Evolutionary conservation across 2,113 vertebrate genomes (phyloP), one percentile per base, ranked within the genome.

Genomic region (Ammodytes dubius): DNA sequence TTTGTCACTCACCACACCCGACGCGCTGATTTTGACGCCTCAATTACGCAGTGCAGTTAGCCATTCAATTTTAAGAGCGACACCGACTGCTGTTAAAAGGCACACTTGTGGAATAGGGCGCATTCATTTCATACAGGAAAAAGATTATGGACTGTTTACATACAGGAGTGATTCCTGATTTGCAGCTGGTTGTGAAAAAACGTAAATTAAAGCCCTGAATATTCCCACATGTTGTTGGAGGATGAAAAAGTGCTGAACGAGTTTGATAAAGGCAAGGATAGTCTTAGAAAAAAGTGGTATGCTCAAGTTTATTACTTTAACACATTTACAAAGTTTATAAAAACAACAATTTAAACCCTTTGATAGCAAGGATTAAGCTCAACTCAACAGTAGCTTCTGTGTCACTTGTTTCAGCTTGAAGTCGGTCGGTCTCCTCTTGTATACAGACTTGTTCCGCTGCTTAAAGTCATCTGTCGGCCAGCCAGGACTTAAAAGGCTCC

Each of bases 361-460:
- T 27, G 27, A 27, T 27, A 27, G 27, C 27, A 2, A 27, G 27
- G 27, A 27, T 27, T 27, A 27, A 27, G 27, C 60, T 8, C 13
- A 12, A 70, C 35, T 27, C 27, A 27, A 64, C 49, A 84, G 74
- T 6, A 14, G 59, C 7, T 43, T 49, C 17, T 76, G 56, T 76
- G 60, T 82, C 37, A 57, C 27, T 17, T 69, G 65, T 53, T 27
- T 1, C 58, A 72, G 58, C 53, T 78, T 74, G 45, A 46, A 52
- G 58, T 74, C 70, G 53, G 70, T 40, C 74, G 53, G 70, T 40
- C 74, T 90, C 84, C 68, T 83, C 59, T 83, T 70, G 87, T 79
- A 74, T 88, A 76, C 73, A 37, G 88, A 86, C 83, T 93, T 91
- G 95, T 94, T 89, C 83, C 88, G 93, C 92, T 85, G 88, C 83